These are phyloP conservation scores for Brachyhypopomus gauderio DNA, from an alignment of 2,113 vertebrate genomes.

Conservation along the genomic window DNA sequence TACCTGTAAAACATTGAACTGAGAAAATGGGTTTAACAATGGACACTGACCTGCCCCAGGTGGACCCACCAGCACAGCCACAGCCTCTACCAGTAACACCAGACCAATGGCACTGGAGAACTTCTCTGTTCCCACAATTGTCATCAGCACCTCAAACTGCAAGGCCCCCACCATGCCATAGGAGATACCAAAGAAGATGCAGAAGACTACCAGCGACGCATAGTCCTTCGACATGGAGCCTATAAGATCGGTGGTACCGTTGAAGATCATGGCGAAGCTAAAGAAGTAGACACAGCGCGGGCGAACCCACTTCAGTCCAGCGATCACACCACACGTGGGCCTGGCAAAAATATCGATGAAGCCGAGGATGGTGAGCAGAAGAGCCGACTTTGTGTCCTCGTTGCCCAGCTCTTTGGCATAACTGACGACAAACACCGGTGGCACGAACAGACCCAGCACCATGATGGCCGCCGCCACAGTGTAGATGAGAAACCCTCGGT, in stretches of 20 bases:
- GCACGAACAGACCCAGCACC: conserved; percentile 95
- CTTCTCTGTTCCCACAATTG: conserved; percentile 90
- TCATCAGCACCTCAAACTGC: conserved; percentile 97
- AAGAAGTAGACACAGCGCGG: conserved; percentile 92
- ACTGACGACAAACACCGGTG: conserved; percentile 92
- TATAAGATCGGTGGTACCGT: conserved; percentile 87
- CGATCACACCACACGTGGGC: conserved; percentile 84
- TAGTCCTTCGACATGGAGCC: conserved; percentile 83
- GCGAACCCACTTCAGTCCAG: conserved; percentile 84
- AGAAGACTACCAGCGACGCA: conserved; percentile 82
- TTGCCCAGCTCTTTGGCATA: conserved; percentile 89
- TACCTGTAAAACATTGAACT: neutral
- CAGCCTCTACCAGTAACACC: conserved; percentile 89
- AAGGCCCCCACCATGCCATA: conserved; percentile 98
- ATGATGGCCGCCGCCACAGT: conserved; percentile 88
- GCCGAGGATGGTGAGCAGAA: conserved; percentile 89
- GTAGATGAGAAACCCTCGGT: conserved; percentile 88
- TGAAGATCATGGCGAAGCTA: conserved; percentile 94
- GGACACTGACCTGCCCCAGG: conserved; percentile 84
- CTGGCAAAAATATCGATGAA: conserved; percentile 93
- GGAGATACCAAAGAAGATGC: conserved; percentile 95
- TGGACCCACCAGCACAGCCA: conserved; percentile 91
- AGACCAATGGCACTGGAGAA: conserved; percentile 96
- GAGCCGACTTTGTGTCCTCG: conserved; percentile 86
- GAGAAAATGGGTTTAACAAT: neutral